Evolutionary conservation across 2,888 invertebrate genomes (phyloP), one percentile per base, ranked within the genome.

Genomic region (Hypercompe scribonia): DNA sequence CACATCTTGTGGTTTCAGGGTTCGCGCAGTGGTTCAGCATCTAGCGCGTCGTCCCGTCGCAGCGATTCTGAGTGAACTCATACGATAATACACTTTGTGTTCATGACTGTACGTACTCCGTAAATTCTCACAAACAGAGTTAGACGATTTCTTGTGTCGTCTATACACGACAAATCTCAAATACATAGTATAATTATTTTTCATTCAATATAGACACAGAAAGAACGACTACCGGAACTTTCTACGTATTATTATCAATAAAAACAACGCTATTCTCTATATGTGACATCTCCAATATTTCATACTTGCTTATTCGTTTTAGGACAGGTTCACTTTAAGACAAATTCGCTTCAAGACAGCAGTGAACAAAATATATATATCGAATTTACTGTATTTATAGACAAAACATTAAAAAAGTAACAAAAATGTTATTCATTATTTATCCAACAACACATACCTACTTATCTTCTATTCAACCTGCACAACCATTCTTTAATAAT

Each of bases 1-100:
- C n/a, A n/a, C n/a, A n/a, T 50, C 74, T 75, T 66, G 64, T 71
- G 69, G 64, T 86, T 88, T 0, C 89, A 95, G 95, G 94, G 93
- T 3, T 95, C 95, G 4, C 92, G 95, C 7, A 95, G 95, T 65
- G 94, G 92, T 0, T 95, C 95, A 0, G 95, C 95, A 0, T 95
- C 95, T 0, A 95, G 95, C 66, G 94, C 92, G 0, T 93, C 95
- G 3, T 95, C 95, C 0, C 89, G 87, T 24, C 93, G 86, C 80
- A 95, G 95, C 71, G 94, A 92, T 61, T 95, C 95, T 0, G 94
- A 95, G 71, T 95, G 90, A 73, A 65, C 46, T 21, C 28, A 3
- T 10, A 24, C 24, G 21, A 31, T 66, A 81, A 78, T 76, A 21
- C 42, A 46, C 3, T 34, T 24, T 31, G 67, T 54, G n/a, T 61